Evolutionary conservation across 1,140 invertebrate species (phyloP).

Genomic region (Bombus fervidus): DNA sequence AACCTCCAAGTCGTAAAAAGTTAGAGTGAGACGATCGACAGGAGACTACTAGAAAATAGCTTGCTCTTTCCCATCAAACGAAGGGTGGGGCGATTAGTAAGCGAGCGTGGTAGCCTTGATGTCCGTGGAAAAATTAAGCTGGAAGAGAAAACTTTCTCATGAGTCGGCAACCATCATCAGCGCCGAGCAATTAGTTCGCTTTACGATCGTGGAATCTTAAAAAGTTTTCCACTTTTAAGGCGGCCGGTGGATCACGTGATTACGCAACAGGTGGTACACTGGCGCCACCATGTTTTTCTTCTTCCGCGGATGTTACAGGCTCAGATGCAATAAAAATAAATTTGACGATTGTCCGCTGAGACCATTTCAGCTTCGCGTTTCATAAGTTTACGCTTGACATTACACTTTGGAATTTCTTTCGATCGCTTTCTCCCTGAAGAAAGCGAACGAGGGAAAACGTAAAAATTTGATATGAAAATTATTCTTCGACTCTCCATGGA

Average conservation of each 20-base stretch:
- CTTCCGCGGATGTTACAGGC: too few species aligned
- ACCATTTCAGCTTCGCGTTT: constrained; percentile 14
- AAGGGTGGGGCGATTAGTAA: neutral
- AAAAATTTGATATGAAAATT: neutral
- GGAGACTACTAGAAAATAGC: neutral
- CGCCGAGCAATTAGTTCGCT: constrained; percentile 25
- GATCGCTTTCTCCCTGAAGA: constrained; percentile 1
- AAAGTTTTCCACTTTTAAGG: constrained; percentile 12
- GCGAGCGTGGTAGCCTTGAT: constrained; percentile 8
- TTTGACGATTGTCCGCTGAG: constrained; percentile 13
- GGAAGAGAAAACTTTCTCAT: constrained; percentile 41
- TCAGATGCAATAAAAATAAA: neutral
- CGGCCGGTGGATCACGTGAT: neutral
- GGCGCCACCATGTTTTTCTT: neutral
- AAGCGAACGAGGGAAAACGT: neutral
- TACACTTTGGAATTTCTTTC: neutral
- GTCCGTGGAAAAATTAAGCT: constrained; percentile 28
- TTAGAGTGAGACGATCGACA: neutral
- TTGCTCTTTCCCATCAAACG: constrained; percentile 1
- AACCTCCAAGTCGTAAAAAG: neutral
- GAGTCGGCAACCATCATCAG: neutral
- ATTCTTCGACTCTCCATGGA: neutral
- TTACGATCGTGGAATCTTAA: constrained; percentile 21
- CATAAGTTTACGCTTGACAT: constrained; percentile 19
- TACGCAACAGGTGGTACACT: neutral